Evolutionary conservation across 2,113 vertebrate species (phyloP), one percentile per base, ranked within the genome.

Genomic region (Ancistrus triradiatus): DNA sequence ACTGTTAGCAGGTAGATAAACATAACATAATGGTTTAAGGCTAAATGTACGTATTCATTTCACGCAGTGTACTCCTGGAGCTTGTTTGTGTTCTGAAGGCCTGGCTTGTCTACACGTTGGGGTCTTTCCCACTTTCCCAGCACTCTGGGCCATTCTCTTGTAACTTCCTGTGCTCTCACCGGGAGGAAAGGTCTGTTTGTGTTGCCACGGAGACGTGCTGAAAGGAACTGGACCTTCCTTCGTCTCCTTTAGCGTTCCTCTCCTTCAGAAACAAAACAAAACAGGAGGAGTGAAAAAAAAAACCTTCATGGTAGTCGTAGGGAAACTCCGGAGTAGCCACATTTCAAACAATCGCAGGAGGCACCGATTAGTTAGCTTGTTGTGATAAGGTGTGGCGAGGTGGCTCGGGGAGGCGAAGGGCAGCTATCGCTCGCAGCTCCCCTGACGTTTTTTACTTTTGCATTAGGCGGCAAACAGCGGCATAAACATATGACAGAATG

Each of bases 171-270:
- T 52, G 70, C 52, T 68, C 65, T 63, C 70, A 68, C 59, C 47
- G 40, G 65, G 70, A 73, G 70, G 70, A 73, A 73, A 63, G 64
- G 59, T 73, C 64, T 68, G 70, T 73, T 68, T 73, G 59, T 73
- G 70, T 73, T 68, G 65, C 70, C 56, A 63, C 64, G 59, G 70
- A 68, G 70, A 73, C 31, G 47, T 73, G 70, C 52, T 73, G 65
- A 73, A 68, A 73, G 53, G 65, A 44, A 8, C 65, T 43, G 38
- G 64, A 48, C 60, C 52, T 53, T 73, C 70, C 57, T 46, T 46
- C 59, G 47, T 59, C 65, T 46, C 31, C 37, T 67, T 66, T 42
- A 25, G 35, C 57, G 63, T 64, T 52, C 53, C 64, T 73, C 28
- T 73, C 64, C 59, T 59, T 38, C 28, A 27, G 27, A 73, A 62